These are phyloP conservation scores for Habropoda laboriosa DNA, from an alignment of 1,140 invertebrate species.

Conservation along the genomic window DNA sequence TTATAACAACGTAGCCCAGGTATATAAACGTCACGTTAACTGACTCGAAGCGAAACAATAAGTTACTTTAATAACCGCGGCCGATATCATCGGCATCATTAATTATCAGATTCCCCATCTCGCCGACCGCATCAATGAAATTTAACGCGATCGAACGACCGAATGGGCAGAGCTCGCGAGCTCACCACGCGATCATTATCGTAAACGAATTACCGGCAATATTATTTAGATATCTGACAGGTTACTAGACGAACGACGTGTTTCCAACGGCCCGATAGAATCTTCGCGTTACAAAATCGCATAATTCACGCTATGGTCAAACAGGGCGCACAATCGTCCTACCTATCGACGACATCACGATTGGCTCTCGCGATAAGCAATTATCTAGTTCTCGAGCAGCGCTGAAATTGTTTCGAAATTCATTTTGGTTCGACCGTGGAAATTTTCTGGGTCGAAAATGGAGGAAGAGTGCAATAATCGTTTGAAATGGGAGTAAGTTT, in stretches of 20 bases:
- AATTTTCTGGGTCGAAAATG: too few species aligned
- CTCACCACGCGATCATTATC: conserved; percentile 35
- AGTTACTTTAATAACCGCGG: conserved; percentile 29
- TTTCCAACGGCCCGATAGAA: conserved; percentile 3
- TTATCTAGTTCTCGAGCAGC: too few species aligned
- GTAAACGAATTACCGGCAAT: conserved; percentile 40
- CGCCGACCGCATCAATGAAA: conserved; percentile 40
- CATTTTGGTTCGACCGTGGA: too few species aligned
- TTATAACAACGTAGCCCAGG: background rate
- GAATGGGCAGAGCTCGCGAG: background rate
- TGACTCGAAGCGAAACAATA: conserved; percentile 23
- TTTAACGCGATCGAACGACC: conserved; percentile 26
- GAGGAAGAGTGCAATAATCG: too few species aligned
- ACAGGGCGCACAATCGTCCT: background rate
- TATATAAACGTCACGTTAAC: background rate
- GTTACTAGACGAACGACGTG: conserved; percentile 17
- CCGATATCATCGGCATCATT: conserved; percentile 42
- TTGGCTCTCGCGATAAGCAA: too few species aligned
- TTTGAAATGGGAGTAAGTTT: too few species aligned
- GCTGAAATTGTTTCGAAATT: too few species aligned
- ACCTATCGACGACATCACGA: too few species aligned
- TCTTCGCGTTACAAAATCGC: conserved; percentile 23
- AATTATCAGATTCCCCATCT: conserved; percentile 46
- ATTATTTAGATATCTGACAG: conserved; percentile 47
- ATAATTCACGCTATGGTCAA: background rate